These are phyloP conservation scores for Horisme vitalbata DNA, from an alignment of 2,888 invertebrate species.

Conservation along the genomic window DNA sequence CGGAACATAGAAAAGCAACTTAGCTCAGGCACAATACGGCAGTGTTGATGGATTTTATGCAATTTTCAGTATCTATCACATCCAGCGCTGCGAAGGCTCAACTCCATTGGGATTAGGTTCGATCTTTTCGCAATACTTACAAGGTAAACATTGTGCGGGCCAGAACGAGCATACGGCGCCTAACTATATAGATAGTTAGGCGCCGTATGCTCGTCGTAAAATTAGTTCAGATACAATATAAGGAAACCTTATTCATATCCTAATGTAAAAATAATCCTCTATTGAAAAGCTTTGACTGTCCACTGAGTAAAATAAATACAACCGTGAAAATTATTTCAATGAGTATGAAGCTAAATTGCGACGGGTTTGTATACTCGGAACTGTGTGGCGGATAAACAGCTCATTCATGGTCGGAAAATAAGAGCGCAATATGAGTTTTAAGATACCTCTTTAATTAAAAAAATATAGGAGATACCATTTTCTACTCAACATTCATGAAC, in stretches of 20 bases:
- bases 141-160: slow-evolving; percentile 65
- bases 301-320: background rate
- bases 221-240: too few relatives aligned
- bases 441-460: slow-evolving; percentile 32
- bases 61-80: slow-evolving; percentile 82
- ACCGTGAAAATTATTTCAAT: background rate
- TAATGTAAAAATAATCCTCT: too few relatives aligned
- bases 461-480: too few relatives aligned
- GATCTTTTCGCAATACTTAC: slow-evolving; percentile 80
- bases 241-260: too few relatives aligned
- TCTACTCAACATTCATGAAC: too few relatives aligned
- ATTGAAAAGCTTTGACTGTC: background rate
- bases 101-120: slow-evolving; percentile 77
- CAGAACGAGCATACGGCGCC: slow-evolving; percentile 8
- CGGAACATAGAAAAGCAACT: slow-evolving; percentile 44
- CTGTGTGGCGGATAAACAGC: slow-evolving; percentile 22
- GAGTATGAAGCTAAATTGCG: background rate
- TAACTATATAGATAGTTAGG: too few relatives aligned
- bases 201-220: slow-evolving; percentile 4
- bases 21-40: slow-evolving; percentile 60
- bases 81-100: slow-evolving; percentile 63
- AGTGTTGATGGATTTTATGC: slow-evolving; percentile 81
- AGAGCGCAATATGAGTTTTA: slow-evolving; percentile 37
- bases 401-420: slow-evolving; percentile 26
- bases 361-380: background rate